A percentile compares a stretch with the other conserved stretches of the same genome.
Evolutionary conservation across 2,797 vertebrate species (phyloP).

Genomic region (Ataeniobius toweri): DNA sequence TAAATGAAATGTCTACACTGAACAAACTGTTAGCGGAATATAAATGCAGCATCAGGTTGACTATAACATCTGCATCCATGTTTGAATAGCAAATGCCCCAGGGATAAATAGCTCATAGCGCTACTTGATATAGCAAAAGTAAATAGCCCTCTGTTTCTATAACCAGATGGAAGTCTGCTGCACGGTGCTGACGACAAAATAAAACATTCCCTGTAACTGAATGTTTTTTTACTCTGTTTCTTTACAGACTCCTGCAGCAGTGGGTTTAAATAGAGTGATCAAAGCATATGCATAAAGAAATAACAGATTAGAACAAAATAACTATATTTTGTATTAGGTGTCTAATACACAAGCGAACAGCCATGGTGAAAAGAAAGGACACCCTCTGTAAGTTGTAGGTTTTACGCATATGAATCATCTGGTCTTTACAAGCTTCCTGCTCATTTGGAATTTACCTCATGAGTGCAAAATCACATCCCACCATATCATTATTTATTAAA

Average conservation of each 20-base stretch:
- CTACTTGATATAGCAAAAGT: slow-evolving; percentile 21
- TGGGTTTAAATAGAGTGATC: slow-evolving; percentile 1
- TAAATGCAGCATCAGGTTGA: slow-evolving; percentile 34
- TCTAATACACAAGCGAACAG: neutral
- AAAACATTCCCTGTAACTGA: slow-evolving; percentile 23
- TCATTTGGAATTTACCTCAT: no score
- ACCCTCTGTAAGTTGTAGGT: neutral
- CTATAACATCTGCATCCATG: slow-evolving; percentile 35
- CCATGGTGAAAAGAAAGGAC: neutral
- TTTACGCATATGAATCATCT: neutral
- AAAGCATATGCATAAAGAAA: neutral
- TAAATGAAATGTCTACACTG: slow-evolving; percentile 4
- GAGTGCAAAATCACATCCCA: neutral
- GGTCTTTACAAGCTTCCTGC: neutral
- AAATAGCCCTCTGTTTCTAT: slow-evolving; percentile 46
- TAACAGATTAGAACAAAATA: neutral
- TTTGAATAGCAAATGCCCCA: slow-evolving; percentile 27
- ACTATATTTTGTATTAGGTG: neutral
- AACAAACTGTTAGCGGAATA: slow-evolving; percentile 11
- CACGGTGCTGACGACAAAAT: slow-evolving; percentile 22
- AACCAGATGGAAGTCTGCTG: slow-evolving; percentile 29
- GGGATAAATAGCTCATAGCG: slow-evolving; percentile 28
- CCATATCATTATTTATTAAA: neutral
- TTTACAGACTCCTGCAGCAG: slow-evolving; percentile 5
- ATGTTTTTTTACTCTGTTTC: slow-evolving; percentile 15